Evolutionary conservation across 2,888 invertebrate species (phyloP), one percentile per base, ranked within the genome.

Genomic region (Cyclophora punctaria): DNA sequence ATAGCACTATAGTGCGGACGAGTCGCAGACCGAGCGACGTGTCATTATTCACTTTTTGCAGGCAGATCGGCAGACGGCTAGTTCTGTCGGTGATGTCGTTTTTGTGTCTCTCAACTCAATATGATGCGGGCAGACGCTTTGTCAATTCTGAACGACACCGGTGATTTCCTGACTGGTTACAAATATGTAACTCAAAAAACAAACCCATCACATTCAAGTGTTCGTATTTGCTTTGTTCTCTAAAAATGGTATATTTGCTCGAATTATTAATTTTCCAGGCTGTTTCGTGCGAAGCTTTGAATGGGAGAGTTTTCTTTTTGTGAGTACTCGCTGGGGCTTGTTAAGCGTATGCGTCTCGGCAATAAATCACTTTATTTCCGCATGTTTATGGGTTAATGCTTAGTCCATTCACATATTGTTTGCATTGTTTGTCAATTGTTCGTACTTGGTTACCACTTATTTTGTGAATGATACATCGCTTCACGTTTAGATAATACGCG

Each of bases 21-120:
- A 67, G 64, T 67, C 66, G 66, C 59, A 59, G 61, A 53, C 49
- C 61, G 64, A 55, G 71, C 68, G 64, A 48, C 57, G 71, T 68
- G 71, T 71, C 73, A 80, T 80, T 83, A 82, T 80, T 80, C 79
- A 77, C 75, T 82, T 83, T 82, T 83, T 83, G 78, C 73, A 60
- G 54, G 3, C 57, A 62, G 63, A 58, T 53, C 71, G 67, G 66
- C 67, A 65, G 72, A 65, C 71, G 60, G 65, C 65, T 63, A 66
- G 71, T 73, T 70, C 65, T 63, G 69, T 78, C 71, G 69, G 72
- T 65, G 72, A 67, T 63, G 68, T 67, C 68, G 75, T 81, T 80
- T 82, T 81, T 80, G 73, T 73, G 71, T 59, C 59, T 60, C 68
- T 61, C 65, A 66, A 64, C 62, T 70, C 69, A 20, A 20, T 20